Percentiles rank a stretch among this genome's conserved stretches.
Evolutionary conservation across 2,797 vertebrate species (phyloP).

Genomic region (Pipistrellus pygmaeus): DNA sequence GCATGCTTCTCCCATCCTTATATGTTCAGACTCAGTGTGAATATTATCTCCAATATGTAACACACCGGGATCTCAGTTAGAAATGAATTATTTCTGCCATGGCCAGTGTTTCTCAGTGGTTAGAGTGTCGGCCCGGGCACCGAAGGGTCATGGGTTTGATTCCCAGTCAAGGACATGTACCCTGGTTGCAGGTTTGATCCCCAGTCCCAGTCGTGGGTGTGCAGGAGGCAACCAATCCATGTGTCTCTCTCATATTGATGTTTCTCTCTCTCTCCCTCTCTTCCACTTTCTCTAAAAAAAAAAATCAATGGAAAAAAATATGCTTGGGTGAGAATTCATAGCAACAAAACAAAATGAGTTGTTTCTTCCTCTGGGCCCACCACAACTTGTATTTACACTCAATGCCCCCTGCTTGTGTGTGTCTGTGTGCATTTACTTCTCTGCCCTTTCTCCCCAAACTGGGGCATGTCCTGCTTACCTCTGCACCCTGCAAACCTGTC

Average conservation of each 20-base stretch:
- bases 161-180: no score
- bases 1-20: neutral
- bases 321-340: no score
- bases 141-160: no score
- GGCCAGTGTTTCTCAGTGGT: no score
- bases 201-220: no score
- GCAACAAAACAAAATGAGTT: neutral
- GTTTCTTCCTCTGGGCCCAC: neutral
- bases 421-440: neutral
- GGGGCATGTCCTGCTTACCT: neutral
- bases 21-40: neutral
- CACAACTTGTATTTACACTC: neutral
- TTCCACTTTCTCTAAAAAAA: no score
- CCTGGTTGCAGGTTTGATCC: no score
- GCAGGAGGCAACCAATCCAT: no score
- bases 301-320: no score
- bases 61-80: neutral
- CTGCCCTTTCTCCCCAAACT: neutral
- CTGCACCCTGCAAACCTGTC: neutral
- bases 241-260: no score
- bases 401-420: neutral
- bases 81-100: neutral
- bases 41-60: neutral
- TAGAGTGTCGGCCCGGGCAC: no score
- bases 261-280: no score